phyloP scores from a whole-genome alignment of 2,797 vertebrate species.

The Cynopterus sphinx region DNA sequence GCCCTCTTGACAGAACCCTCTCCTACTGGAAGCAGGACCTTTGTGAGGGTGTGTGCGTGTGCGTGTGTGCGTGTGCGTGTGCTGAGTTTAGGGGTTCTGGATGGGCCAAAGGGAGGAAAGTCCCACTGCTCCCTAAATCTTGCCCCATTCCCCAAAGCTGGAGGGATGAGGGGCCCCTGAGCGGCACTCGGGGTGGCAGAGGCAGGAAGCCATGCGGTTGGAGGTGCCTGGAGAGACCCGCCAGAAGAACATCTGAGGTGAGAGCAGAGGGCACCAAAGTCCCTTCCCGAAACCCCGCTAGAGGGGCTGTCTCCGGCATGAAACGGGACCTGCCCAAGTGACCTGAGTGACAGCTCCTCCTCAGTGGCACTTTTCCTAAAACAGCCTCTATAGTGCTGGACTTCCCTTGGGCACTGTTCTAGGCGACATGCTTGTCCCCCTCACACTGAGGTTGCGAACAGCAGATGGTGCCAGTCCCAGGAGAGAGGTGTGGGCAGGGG shows the following conservation, averaged over 20 bases:
- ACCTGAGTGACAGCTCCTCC: neutral
- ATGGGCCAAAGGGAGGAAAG: neutral
- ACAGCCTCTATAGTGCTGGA: rapidly evolving
- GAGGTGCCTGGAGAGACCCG: neutral
- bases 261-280: rapidly evolving
- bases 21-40: neutral
- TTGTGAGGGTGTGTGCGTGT: neutral
- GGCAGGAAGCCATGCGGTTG: neutral
- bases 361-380: neutral
- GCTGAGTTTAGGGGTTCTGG: neutral
- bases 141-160: no score
- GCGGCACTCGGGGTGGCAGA: neutral
- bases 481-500: neutral
- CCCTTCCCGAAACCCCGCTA: neutral
- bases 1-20: neutral
- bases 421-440: neutral
- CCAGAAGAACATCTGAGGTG: rapidly evolving
- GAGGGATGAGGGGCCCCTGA: neutral
- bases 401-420: neutral
- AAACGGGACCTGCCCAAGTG: neutral
- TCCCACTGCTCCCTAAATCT: neutral
- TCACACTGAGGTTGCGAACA: neutral
- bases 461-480: rapidly evolving
- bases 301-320: neutral
- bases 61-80: no score